Conservation (phyloP, 2,113 vertebrate genomes). For the Eclectus roratus region DNA sequence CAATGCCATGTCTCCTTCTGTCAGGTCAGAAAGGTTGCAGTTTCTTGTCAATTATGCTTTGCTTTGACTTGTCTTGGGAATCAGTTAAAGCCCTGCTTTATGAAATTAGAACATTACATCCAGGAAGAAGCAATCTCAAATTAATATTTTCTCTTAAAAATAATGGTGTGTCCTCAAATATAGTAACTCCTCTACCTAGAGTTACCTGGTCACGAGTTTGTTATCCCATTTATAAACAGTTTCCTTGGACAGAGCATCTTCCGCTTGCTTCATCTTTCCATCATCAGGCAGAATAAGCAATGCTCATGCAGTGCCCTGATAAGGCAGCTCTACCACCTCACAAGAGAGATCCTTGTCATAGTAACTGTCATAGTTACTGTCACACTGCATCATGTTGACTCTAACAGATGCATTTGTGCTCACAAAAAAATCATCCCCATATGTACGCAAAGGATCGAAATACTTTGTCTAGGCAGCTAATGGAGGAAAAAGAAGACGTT, state of each 20-base stretch:
- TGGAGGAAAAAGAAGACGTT: background rate
- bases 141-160: background rate
- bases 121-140: background rate
- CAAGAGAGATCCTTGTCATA: conserved; percentile 71
- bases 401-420: background rate
- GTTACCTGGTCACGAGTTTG: conserved; percentile 51
- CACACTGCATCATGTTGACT: conserved; percentile 66
- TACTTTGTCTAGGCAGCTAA: conserved; percentile 64
- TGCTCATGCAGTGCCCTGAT: conserved; percentile 81
- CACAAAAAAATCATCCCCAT: conserved; percentile 57
- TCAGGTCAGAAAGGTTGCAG: background rate
- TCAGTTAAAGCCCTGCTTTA: background rate
- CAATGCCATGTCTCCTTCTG: background rate
- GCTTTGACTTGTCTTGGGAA: background rate
- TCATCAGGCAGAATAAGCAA: conserved; percentile 82
- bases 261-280: conserved; percentile 81
- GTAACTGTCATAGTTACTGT: background rate
- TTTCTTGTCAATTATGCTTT: background rate
- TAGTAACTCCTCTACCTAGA: background rate
- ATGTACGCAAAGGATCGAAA: conserved; percentile 33
- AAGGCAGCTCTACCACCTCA: conserved; percentile 79
- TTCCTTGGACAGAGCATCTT: conserved; percentile 60
- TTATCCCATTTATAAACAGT: conserved; percentile 57
- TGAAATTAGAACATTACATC: background rate
- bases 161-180: background rate